Percentiles rank a stretch among this genome's conserved stretches.
Conservation (phyloP, 2,888 invertebrate species). For the Machimus rusticus region DNA sequence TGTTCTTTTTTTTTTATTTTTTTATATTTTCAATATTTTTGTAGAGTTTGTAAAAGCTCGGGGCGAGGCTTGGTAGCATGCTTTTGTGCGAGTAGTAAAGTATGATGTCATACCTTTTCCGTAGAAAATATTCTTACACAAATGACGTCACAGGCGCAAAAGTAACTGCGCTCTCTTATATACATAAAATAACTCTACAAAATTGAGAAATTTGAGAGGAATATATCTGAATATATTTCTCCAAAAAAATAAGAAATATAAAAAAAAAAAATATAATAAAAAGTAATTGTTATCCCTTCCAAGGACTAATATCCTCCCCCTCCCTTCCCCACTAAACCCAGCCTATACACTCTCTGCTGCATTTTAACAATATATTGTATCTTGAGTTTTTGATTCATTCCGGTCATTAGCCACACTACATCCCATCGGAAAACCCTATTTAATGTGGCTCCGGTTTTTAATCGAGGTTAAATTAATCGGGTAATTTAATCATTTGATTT, state of each 20-base stretch:
- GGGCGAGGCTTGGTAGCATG: background rate
- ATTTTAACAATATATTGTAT: background rate
- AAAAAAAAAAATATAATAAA: background rate
- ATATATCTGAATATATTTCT: too few relatives aligned
- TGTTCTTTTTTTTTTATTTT: background rate
- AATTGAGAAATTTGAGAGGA: background rate
- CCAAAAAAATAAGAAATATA: background rate
- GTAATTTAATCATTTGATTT: too few relatives aligned
- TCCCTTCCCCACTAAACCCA: background rate
- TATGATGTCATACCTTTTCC: conserved; percentile 9
- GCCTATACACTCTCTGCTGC: background rate
- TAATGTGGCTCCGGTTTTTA: background rate
- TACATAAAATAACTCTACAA: too few relatives aligned
- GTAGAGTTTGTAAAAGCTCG: background rate
- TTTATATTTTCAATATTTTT: background rate
- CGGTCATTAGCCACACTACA: background rate
- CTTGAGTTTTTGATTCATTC: background rate
- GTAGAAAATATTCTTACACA: background rate
- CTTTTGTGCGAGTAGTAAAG: background rate
- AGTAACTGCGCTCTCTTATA: background rate
- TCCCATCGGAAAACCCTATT: background rate
- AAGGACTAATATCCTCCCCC: background rate
- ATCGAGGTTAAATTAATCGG: background rate
- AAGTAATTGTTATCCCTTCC: background rate
- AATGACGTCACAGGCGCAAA: background rate